phyloP scores from a whole-genome alignment of 2,797 vertebrate genomes.

The Onychomys torridus region DNA sequence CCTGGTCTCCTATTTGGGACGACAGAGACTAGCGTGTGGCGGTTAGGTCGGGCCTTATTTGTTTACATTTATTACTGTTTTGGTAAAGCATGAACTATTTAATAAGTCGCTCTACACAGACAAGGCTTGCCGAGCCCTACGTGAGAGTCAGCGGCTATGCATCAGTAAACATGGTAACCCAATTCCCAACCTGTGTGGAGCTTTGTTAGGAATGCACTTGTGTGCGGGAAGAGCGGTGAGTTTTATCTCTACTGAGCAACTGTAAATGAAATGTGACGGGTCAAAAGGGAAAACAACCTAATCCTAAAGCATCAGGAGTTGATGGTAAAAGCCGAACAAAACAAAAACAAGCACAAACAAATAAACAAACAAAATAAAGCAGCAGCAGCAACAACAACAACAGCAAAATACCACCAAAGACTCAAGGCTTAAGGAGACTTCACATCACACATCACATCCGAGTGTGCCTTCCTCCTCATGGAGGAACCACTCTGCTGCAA shows the following conservation, averaged over 20 bases:
- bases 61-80: background rate
- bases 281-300: background rate
- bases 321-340: background rate
- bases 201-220: background rate
- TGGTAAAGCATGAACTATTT: background rate
- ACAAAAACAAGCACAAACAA: background rate
- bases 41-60: background rate
- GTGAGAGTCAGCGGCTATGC: accelerated
- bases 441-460: too few relatives aligned
- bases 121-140: background rate
- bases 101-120: background rate
- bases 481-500: background rate
- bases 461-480: background rate
- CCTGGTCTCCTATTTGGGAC: background rate
- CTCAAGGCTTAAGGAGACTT: background rate
- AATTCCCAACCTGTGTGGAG: background rate
- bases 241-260: background rate
- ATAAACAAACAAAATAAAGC: background rate
- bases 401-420: background rate
- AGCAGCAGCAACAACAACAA: background rate
- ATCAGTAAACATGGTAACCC: background rate
- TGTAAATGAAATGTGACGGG: background rate
- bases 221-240: background rate
- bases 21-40: background rate
- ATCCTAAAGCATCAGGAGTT: conserved; percentile 4